Base-by-base conservation (phyloP, 2,888 invertebrate genomes). In the Pterostichus niger region DNA sequence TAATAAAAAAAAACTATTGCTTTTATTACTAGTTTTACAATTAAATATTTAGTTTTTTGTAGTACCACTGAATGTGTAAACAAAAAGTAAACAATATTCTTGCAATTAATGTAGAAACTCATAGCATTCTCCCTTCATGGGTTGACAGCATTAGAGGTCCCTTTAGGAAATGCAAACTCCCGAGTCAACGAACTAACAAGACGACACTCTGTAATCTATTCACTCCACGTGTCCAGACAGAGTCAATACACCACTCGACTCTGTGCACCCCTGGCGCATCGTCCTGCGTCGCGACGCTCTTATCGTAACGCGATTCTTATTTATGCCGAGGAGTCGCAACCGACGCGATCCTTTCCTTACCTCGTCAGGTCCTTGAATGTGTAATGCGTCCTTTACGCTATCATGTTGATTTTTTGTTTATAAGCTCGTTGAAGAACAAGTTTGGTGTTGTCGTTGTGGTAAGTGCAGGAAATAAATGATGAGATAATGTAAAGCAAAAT, bases 221-320 rank as follows among this genome's bases (percentile, higher is more conserved):
- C 56, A 6, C 56, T 56, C 68, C 68, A 71, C 68, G 68, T 71
- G 68, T 71, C 68, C 68, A 71, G 68, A 71, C 68, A 44, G 13
- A 56, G 68, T 71, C 68, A 71, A 71, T 71, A 71, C 64, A 64
- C 33, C 64, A 33, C 64, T 13, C 17, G 9, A 40, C 40, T 13
- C 13, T 44, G 15, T 44, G 13, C 17, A 15, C 17, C 44, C 64
- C 64, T 64, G 68, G 33, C 40, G 52, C 56, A 17, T 56, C 56
- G 56, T 15, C 56, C 9, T 56, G 9, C 17, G 17, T 6, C 56
- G 56, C 40, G 68, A 71, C 68, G 68, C 68, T 40, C 44, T 71
- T 71, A 71, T 71, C 68, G 15, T 71, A 71, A 40, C 68, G 44
- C 68, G 68, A 64, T 71, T 71, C 68, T 71, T 71, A 71, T 71